Evolutionary conservation across 2,797 vertebrate genomes (phyloP).

Genomic region (Sebastes kiyomatsui): DNA sequence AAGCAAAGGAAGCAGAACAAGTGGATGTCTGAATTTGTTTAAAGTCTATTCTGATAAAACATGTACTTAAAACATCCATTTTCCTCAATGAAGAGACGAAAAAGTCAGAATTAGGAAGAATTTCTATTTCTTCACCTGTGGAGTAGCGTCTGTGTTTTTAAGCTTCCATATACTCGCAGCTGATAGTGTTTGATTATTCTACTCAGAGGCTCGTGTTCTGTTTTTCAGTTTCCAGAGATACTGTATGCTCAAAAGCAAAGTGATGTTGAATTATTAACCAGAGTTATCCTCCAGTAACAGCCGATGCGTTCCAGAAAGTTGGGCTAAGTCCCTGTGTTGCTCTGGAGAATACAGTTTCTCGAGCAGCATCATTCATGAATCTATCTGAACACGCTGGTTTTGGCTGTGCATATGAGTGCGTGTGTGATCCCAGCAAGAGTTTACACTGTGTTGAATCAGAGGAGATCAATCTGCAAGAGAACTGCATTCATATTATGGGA

Average conservation of each 20-base stretch:
- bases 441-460: not conserved
- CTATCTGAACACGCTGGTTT: not conserved
- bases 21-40: not conserved
- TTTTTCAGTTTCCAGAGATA: not conserved
- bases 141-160: not conserved
- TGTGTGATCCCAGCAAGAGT: not conserved
- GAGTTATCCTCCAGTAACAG: not conserved
- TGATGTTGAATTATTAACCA: constrained; percentile 32
- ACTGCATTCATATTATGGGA: not conserved
- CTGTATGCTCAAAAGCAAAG: not conserved
- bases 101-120: not conserved
- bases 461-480: not conserved
- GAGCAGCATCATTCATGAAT: not conserved
- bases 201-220: not conserved
- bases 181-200: not conserved
- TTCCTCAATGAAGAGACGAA: not conserved
- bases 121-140: not conserved
- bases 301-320: not conserved
- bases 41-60: not conserved
- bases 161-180: not conserved
- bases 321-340: not conserved
- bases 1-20: not conserved
- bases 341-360: not conserved
- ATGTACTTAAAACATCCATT: not conserved
- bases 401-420: not conserved